These are phyloP conservation scores for Illadopsis cleaveri DNA, from an alignment of 2,113 vertebrate species.

Conservation along the genomic window DNA sequence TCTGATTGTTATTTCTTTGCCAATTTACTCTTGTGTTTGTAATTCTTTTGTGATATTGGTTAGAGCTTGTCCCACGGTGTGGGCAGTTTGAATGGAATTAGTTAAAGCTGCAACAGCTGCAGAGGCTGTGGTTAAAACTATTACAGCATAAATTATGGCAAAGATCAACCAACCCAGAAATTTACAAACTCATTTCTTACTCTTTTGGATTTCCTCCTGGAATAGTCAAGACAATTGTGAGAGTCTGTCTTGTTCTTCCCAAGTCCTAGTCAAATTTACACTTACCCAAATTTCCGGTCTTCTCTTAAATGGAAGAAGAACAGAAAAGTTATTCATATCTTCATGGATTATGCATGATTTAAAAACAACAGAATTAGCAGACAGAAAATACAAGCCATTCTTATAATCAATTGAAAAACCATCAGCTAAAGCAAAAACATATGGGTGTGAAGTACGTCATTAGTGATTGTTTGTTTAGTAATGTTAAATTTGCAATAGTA, in stretches of 20 bases:
- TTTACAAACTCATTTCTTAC: too few species aligned
- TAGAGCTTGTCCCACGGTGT: not conserved
- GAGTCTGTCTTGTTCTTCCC: not conserved
- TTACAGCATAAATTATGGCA: too few species aligned
- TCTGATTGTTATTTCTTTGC: not conserved
- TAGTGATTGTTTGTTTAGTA: too few species aligned
- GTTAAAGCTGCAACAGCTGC: too few species aligned
- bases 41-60: not conserved
- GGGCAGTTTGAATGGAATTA: too few species aligned
- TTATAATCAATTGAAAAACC: too few species aligned
- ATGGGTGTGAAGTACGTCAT: too few species aligned
- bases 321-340: not conserved
- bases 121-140: too few species aligned
- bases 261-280: not conserved
- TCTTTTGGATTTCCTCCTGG: not conserved
- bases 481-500: too few species aligned
- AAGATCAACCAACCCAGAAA: too few species aligned
- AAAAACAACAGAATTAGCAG: not conserved
- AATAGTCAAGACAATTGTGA: not conserved
- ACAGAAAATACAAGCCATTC: not conserved
- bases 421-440: too few species aligned
- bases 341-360: not conserved
- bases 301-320: not conserved
- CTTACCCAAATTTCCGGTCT: not conserved
- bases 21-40: not conserved